Percentiles rank a stretch among this genome's conserved stretches.
phyloP scores from a whole-genome alignment of 2,888 invertebrate species.

The Beris chalybata region DNA sequence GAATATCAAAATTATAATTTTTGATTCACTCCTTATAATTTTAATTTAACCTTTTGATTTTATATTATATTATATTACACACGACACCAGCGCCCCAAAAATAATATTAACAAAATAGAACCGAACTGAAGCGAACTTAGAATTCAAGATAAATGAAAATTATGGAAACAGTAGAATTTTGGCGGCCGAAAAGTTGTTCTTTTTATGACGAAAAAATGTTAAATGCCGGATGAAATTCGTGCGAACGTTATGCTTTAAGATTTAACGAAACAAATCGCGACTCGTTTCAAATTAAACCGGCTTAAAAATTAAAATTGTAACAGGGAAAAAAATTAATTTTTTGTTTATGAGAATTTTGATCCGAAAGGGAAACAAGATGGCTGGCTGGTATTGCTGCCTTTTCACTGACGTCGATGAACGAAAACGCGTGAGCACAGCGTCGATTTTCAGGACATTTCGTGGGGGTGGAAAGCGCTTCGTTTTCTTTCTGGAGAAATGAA shows the following conservation, averaged over 20 bases:
- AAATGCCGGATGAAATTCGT: conserved; percentile 19
- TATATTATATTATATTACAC: too few relatives aligned
- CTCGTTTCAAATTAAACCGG: conserved; percentile 24
- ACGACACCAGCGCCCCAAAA: conserved; percentile 22
- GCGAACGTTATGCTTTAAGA: conserved; percentile 7
- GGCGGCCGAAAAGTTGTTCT: conserved; percentile 31
- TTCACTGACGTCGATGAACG: conserved; percentile 30
- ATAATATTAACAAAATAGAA: conserved; percentile 14
- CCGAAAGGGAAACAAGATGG: conserved; percentile 40
- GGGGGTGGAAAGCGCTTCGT: conserved; percentile 16
- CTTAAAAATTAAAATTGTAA: conserved; percentile 20
- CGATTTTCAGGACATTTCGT: conserved; percentile 20
- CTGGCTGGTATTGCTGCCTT: conserved; percentile 33
- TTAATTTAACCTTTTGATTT: too few relatives aligned
- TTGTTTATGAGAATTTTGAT: conserved; percentile 37
- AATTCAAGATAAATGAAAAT: conserved; percentile 1
- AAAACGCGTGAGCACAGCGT: conserved; percentile 23
- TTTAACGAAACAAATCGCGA: not conserved
- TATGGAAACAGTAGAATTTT: conserved; percentile 27
- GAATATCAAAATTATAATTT: too few relatives aligned
- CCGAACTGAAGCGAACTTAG: conserved; percentile 9
- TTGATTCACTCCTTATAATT: too few relatives aligned
- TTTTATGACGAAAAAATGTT: conserved; percentile 13
- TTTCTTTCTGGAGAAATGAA: conserved; percentile 15
- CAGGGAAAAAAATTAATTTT: conserved; percentile 20